These are phyloP conservation scores for Venustaconcha ellipsiformis DNA, from an alignment of 1,140 invertebrate genomes.

Conservation along the genomic window DNA sequence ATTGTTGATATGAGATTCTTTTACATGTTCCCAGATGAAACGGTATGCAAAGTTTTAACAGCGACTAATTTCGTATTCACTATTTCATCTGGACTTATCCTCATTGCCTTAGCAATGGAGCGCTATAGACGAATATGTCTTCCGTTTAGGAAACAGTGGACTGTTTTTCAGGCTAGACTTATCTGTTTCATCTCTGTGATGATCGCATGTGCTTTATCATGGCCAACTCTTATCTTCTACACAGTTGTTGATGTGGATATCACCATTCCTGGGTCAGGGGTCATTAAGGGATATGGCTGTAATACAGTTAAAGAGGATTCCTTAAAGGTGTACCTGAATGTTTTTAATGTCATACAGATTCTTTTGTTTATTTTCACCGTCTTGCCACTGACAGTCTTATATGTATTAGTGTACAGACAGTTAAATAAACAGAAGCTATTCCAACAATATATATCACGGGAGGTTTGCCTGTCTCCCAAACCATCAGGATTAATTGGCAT, in stretches of 20 bases:
- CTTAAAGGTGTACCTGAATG: constrained; percentile 6
- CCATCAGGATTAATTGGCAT: too few relatives aligned
- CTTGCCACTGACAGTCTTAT: constrained; percentile 12
- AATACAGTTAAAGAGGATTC: constrained; percentile 7
- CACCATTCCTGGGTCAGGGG: neutral
- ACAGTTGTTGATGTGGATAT: constrained; percentile 12
- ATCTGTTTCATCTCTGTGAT: constrained; percentile 8
- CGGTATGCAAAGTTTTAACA: constrained; percentile 35
- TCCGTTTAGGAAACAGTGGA: constrained; percentile 36
- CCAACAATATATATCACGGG: neutral
- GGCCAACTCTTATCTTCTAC: constrained; percentile 23
- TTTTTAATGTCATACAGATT: constrained; percentile 13
- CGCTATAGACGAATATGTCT: constrained; percentile 43
- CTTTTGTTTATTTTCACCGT: constrained; percentile 5
- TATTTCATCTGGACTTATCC: constrained; percentile 38
- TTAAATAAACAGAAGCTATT: constrained; percentile 11
- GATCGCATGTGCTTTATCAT: constrained; percentile 9
- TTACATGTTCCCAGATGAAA: constrained; percentile 32
- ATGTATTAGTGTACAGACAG: constrained; percentile 11
- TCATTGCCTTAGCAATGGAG: constrained; percentile 43
- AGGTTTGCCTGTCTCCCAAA: neutral
- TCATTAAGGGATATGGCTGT: constrained; percentile 14
- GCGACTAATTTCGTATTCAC: constrained; percentile 31
- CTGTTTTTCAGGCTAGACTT: constrained; percentile 9
- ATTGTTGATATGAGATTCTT: constrained; percentile 40